A percentile compares a stretch with the other conserved stretches of the same genome.
phyloP scores from a whole-genome alignment of 1,140 invertebrate genomes.

The Pygmarrhopalites habei region DNA sequence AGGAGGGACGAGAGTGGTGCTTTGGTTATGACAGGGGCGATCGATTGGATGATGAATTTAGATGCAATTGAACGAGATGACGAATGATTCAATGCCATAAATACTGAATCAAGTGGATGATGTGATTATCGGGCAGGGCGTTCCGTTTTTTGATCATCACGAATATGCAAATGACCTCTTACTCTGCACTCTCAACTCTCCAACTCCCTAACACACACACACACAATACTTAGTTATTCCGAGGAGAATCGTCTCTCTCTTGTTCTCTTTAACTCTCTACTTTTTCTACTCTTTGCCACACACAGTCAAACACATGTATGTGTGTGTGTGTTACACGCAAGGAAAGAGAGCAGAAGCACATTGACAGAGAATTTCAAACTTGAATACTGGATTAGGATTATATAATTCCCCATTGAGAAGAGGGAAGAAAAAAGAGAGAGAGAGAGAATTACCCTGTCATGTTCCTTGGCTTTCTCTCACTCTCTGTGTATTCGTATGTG shows the following conservation, averaged over 20 bases:
- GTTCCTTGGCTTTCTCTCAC: too few species aligned
- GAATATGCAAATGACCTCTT: slow-evolving; percentile 32
- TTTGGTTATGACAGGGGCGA: slow-evolving; percentile 13
- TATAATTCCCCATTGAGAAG: background rate
- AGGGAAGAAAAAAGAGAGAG: too few species aligned
- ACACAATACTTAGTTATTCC: background rate
- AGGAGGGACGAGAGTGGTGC: too few species aligned
- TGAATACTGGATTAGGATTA: background rate
- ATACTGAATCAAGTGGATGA: slow-evolving; percentile 28
- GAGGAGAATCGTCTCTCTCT: too few species aligned
- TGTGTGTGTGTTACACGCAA: too few species aligned
- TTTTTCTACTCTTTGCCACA: too few species aligned
- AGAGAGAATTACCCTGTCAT: too few species aligned
- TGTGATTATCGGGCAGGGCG: slow-evolving; percentile 34
- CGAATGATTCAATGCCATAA: background rate
- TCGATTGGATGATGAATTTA: slow-evolving; percentile 9
- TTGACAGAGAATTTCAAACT: too few species aligned
- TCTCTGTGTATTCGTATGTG: too few species aligned
- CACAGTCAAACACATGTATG: too few species aligned
- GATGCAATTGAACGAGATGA: slow-evolving; percentile 1
- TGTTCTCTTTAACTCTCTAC: too few species aligned
- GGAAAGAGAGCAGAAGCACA: too few species aligned
- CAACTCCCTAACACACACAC: slow-evolving; percentile 1
- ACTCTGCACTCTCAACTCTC: background rate
- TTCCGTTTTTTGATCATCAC: slow-evolving; percentile 32